Base-by-base conservation (phyloP, 2,113 vertebrate species). In the Etia nguti region DNA sequence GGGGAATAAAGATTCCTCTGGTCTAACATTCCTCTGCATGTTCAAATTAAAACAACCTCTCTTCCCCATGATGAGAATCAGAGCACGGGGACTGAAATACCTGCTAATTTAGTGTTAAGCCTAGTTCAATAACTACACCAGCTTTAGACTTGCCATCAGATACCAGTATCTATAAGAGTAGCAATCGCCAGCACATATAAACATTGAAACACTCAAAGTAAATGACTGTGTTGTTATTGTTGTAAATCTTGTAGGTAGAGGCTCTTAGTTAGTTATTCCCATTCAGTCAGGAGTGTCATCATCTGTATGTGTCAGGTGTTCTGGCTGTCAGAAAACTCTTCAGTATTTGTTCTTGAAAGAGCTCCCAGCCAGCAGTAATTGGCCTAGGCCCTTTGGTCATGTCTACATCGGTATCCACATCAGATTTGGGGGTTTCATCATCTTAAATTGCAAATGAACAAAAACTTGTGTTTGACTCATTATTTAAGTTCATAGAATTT, bases 231-330 rank as follows among this genome's bases (percentile, higher is more conserved):
- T 65, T n/a, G 60, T 36, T 36, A 65, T 65, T 0, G 31, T 65
- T 36, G 18, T n/a, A 65, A 65, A 65, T 65, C 31, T 65, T n/a
- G 59, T 36, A 11, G 29, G 0, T 62, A 0, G 18, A 36, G 0
- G 59, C 10, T 36, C 59, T 62, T 0, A 62, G 59, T 16, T 36
- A 62, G 31, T 62, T 15, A 62, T 34, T 36, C 6, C 4, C 59
- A 36, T 62, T 62, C 29, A 62, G 31, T 62, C 59, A 62, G 18
- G 18, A 18, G 31, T 3, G 59, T 62, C 10, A 36, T 62, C 59
- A 7, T 36, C 59, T 0, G 59, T 34, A 0, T 62, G 29, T 62
- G 59, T 62, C 29, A 0, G 4, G 24, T 60, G 5, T 10, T 10
- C 29, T 60, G 57, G 2, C 13, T 31, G 59, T 4, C 5, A 11